Base-by-base conservation (phyloP, 2,113 vertebrate species). In the Anas platyrhynchos region DNA sequence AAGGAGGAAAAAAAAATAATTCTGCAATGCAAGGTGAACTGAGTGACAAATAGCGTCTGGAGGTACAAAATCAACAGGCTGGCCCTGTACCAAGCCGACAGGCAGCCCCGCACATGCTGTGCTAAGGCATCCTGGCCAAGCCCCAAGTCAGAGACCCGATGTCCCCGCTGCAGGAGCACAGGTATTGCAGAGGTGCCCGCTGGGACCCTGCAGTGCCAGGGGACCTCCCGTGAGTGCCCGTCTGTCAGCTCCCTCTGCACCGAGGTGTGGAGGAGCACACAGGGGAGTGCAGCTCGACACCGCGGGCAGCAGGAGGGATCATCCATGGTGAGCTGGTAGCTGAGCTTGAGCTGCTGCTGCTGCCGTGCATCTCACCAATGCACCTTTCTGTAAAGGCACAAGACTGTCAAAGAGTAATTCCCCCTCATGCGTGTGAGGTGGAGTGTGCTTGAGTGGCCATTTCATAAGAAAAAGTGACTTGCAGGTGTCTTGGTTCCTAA, bases 321-420 rank as follows among this genome's bases (percentile, higher is more conserved):
- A 3, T 9, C 16, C 2, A 43, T 4, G 21, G 17, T 11, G 20
- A 17, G 8, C 9, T 1, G 41, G 41, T 4, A 17, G 3, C 5
- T 16, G 2, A 0, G 2, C 8, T 2, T 13, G 36, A 54, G 43
- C 54, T 48, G 43, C 61, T 34, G 7, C 3, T 23, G 7, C 3
- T 20, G 11, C 67, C 1, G 32, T 9, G 61, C 58, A 59, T 43
- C 25, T 58, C 50, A 0, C 68, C 29, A 10, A 32, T 1, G 12
- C 3, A 1, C 41, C 29, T 25, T 38, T 4, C 25, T 23, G 1
- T 31, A 6, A 22, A n/a, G 67, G 50, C 34, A 8, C 23, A 18
- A 16, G 21, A 12, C 34, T 22, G 21, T 13, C 6, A 21, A 6
- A 26, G 54, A 26, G 54, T 7, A 2, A 3, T 16, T 82, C 20